Percentiles rank a stretch among this genome's conserved stretches.
These are phyloP conservation scores for Cephalotes varians DNA, from an alignment of 2,888 invertebrate species.

Conservation along the genomic window DNA sequence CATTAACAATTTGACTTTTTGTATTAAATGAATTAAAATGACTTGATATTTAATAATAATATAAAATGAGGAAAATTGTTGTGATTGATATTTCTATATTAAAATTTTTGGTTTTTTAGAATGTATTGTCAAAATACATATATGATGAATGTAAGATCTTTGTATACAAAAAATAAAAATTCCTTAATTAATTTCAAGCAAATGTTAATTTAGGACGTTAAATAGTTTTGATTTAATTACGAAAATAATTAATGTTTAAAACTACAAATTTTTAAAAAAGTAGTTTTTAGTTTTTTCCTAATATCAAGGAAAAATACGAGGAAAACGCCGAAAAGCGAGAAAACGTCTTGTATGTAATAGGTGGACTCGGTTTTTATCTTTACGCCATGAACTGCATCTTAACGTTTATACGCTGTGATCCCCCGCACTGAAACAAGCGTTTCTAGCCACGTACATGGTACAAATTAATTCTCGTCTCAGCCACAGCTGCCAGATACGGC, in stretches of 20 bases:
- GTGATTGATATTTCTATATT: no score
- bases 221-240: background rate
- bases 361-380: constrained; percentile 1
- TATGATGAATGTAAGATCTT: no score
- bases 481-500: constrained; percentile 32
- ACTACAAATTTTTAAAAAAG: background rate
- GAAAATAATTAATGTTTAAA: background rate
- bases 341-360: background rate
- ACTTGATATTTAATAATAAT: no score
- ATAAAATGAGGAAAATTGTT: no score
- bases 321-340: background rate
- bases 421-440: constrained; percentile 4
- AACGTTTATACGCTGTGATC: constrained; percentile 2
- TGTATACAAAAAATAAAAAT: no score
- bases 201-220: background rate
- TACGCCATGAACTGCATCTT: constrained; percentile 7
- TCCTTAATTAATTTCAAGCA: background rate
- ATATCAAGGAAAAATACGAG: background rate
- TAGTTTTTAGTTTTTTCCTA: background rate
- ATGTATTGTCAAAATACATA: background rate
- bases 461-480: constrained; percentile 34
- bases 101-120: background rate
- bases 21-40: no score
- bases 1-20: no score
- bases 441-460: constrained; percentile 8